These are phyloP conservation scores for Drosophila tanythrix DNA, from an alignment of 2,888 invertebrate genomes.

Conservation along the genomic window DNA sequence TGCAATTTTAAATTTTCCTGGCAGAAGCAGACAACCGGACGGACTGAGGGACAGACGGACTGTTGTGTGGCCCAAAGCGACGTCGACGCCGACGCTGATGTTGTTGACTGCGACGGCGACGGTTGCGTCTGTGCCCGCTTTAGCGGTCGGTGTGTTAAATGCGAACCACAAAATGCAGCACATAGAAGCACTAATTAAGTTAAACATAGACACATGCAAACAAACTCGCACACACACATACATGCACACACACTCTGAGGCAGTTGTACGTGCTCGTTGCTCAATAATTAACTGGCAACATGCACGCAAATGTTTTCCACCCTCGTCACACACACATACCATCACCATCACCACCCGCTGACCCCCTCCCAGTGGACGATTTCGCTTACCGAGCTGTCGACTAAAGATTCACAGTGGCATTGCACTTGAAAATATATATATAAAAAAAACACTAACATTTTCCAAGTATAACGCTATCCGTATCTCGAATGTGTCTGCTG, in stretches of 20 bases:
- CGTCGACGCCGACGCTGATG: slow-evolving; percentile 21
- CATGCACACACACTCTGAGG: slow-evolving; percentile 23
- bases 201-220: slow-evolving; percentile 78
- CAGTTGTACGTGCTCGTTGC: slow-evolving; percentile 70
- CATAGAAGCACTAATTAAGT: slow-evolving; percentile 78
- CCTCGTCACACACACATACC: slow-evolving; percentile 22
- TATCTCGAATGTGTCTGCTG: slow-evolving; percentile 1
- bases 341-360: neutral
- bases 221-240: slow-evolving; percentile 49
- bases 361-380: neutral
- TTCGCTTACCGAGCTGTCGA: slow-evolving; percentile 48
- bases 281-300: slow-evolving; percentile 79
- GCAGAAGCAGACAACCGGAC: slow-evolving; percentile 25
- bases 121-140: slow-evolving; percentile 36
- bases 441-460: slow-evolving; percentile 7
- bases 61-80: slow-evolving; percentile 48
- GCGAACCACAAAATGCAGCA: slow-evolving; percentile 75
- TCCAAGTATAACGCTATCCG: neutral
- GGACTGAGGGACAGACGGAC: neutral
- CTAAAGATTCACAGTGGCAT: slow-evolving; percentile 56
- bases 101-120: slow-evolving; percentile 12
- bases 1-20: slow-evolving; percentile 71
- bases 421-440: slow-evolving; percentile 68
- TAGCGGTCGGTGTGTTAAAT: slow-evolving; percentile 72
- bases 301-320: slow-evolving; percentile 61